Base-by-base conservation (phyloP, 2,113 vertebrate genomes). In the Zapornia atra region DNA sequence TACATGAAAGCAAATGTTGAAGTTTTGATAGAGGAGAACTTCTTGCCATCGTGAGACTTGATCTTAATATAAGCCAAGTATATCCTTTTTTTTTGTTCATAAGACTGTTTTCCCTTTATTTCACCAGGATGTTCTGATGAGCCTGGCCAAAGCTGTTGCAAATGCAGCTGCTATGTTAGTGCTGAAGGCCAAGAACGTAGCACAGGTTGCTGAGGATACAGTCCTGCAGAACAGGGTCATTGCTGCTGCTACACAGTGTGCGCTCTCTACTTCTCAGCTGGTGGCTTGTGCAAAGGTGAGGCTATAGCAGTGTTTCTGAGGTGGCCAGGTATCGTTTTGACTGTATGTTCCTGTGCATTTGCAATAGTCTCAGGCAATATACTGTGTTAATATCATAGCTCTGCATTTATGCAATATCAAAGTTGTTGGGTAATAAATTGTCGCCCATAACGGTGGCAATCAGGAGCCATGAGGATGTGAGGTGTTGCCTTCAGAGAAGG, bases 101-200 rank as follows among this genome's bases (percentile, higher is more conserved):
- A 38, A 83, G 51, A 12, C 51, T 79, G 20, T 65, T 87, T 66
- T 86, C 20, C 36, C 24, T 64, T 64, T 65, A 3, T 85, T 88
- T 93, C 96, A 48, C 92, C 98, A 98, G 99, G 99, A 99, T 92
- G 99, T 99, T 59, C 98, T 99, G 97, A 99, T 99, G 99, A 99
- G 98, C 96, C 97, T 99, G 97, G 99, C 99, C 95, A 99, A 99
- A 98, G 99, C 99, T 11, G 99, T 99, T 76, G 99, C 99, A 94
- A 99, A 99, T 5, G 99, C 99, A 46, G 99, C 99, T 63, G 99
- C 99, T 96, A 99, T 99, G 99, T 89, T 99, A 84, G 99, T 99
- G 60, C 98, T 99, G 69, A 99, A 99, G 96, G 99, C 99, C 72
- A 99, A 99, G 98, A 99, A 99, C 2, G 99, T 99, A 22, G 99